These are phyloP conservation scores for Caenorhabditis inopinata DNA, from an alignment of 1,140 invertebrate species.

Conservation along the genomic window DNA sequence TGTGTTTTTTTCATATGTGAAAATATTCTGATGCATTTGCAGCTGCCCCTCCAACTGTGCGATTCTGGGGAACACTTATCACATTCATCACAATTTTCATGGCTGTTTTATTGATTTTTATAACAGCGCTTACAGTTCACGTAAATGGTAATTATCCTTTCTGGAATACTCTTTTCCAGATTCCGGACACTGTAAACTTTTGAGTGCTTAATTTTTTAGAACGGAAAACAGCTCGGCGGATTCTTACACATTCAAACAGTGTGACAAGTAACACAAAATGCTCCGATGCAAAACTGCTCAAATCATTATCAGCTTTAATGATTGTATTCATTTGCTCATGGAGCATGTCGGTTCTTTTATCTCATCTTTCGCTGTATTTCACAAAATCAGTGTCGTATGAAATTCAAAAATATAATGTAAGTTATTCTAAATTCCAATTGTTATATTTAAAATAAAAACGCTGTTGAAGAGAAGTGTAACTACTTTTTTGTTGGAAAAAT, in stretches of 20 bases:
- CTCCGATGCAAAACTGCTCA: not conserved
- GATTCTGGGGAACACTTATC: not conserved
- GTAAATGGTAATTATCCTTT: not conserved
- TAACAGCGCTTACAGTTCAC: not conserved
- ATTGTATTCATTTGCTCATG: not conserved
- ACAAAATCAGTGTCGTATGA: not conserved
- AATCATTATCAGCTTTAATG: not conserved
- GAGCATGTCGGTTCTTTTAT: not conserved
- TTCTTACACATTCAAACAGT: not conserved
- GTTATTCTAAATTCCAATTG: too few relatives aligned
- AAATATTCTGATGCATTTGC: not conserved
- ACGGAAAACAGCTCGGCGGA: not conserved
- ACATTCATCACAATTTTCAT: not conserved
- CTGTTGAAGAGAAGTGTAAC: too few relatives aligned
- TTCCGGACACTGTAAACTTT: too few relatives aligned
- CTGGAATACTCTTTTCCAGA: not conserved
- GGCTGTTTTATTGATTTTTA: not conserved
- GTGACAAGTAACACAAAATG: not conserved
- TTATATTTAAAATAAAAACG: too few relatives aligned
- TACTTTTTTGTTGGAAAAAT: too few relatives aligned
- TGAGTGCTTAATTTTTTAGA: too few relatives aligned
- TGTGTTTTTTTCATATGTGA: too few relatives aligned
- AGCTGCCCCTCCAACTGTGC: not conserved
- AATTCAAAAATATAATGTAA: constrained; percentile 3
- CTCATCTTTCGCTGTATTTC: not conserved